Evolutionary conservation across 2,888 invertebrate genomes (phyloP).

Genomic region (Geotrupes spiniger): DNA sequence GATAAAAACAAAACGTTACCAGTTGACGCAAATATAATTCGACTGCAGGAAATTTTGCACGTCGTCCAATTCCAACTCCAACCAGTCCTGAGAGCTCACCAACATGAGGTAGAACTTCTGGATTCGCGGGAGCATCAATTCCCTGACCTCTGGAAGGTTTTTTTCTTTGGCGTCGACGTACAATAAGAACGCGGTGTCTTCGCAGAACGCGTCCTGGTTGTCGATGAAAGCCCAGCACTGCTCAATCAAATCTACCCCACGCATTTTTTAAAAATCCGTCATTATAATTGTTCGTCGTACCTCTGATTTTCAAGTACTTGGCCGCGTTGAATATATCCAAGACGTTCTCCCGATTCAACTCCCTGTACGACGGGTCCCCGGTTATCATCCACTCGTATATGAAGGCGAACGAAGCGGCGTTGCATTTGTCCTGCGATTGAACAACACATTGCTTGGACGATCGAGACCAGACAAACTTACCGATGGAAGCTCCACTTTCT

Average conservation of each 20-base stretch:
- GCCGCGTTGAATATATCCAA: slow-evolving; percentile 71
- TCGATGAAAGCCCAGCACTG: slow-evolving; percentile 77
- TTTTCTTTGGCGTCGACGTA: slow-evolving; percentile 55
- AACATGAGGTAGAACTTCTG: slow-evolving; percentile 73
- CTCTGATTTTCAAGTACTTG: slow-evolving; percentile 68
- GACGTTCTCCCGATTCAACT: slow-evolving; percentile 66
- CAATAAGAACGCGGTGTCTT: slow-evolving; percentile 71
- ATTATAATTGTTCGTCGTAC: slow-evolving; percentile 38
- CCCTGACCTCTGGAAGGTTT: slow-evolving; percentile 61
- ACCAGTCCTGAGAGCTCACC: slow-evolving; percentile 72
- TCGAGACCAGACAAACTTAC: slow-evolving; percentile 31
- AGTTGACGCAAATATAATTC: slow-evolving; percentile 71
- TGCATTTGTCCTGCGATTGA: slow-evolving; percentile 45
- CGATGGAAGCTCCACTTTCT: slow-evolving; percentile 47
- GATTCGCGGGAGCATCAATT: slow-evolving; percentile 71
- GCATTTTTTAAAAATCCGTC: background rate
- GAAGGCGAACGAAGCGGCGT: slow-evolving; percentile 61
- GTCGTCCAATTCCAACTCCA: slow-evolving; percentile 64
- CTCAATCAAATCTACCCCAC: slow-evolving; percentile 61
- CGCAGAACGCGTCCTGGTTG: slow-evolving; percentile 65
- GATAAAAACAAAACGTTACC: slow-evolving; percentile 49
- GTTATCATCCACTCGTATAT: slow-evolving; percentile 82
- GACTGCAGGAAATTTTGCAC: slow-evolving; percentile 66
- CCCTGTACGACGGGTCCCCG: slow-evolving; percentile 61
- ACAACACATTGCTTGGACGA: no score